These are phyloP conservation scores for Paelopatides confundens DNA, from an alignment of 53 echinoderm and acorn worm species.

Conservation along the genomic window DNA sequence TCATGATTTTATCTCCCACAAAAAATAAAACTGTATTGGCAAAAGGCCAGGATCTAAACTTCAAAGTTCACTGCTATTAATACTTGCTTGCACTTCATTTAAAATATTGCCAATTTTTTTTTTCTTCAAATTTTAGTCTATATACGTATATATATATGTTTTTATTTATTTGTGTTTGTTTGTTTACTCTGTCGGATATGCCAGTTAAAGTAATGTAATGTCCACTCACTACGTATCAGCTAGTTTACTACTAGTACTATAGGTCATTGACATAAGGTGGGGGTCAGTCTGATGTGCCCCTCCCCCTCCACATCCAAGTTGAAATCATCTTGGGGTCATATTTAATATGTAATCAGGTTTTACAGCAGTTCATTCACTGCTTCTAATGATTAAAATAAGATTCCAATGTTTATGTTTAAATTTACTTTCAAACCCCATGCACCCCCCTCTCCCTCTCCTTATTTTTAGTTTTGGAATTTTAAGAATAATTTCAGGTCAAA, in stretches of 20 bases:
- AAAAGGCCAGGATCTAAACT: too few species aligned
- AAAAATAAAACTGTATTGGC: too few species aligned
- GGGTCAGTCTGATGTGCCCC: neutral
- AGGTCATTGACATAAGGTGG: neutral
- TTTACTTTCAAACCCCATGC: neutral
- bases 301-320: neutral
- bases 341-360: neutral
- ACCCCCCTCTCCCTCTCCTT: neutral
- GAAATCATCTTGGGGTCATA: neutral
- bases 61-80: too few species aligned
- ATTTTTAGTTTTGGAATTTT: neutral
- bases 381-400: neutral
- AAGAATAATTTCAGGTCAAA: neutral
- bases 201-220: too few species aligned
- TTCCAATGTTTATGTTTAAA: neutral
- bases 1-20: too few species aligned
- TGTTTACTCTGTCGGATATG: too few species aligned
- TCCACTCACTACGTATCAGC: too few species aligned
- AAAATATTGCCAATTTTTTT: too few species aligned
- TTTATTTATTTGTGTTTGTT: too few species aligned
- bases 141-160: too few species aligned
- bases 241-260: neutral
- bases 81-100: too few species aligned
- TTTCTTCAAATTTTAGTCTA: too few species aligned
- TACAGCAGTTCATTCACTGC: neutral